A percentile compares a stretch with the other conserved stretches of the same genome.
phyloP scores from a whole-genome alignment of 2,113 vertebrate genomes.

The Chionis minor region DNA sequence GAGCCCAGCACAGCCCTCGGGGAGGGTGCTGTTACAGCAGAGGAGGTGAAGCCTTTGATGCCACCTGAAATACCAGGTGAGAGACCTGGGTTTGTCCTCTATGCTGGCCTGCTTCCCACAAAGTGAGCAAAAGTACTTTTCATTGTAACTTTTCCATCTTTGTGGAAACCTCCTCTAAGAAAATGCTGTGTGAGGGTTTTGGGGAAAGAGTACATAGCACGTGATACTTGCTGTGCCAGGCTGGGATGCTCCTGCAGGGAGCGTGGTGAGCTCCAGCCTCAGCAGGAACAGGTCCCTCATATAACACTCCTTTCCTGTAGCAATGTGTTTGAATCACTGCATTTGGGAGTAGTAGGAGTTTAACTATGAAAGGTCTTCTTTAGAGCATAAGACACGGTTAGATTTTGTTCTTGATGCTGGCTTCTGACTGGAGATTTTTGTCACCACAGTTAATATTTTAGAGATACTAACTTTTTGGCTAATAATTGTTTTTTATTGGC shows the following conservation, averaged over 20 bases:
- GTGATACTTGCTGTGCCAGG: background rate
- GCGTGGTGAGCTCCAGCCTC: background rate
- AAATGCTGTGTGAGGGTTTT: background rate
- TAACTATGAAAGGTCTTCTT: background rate
- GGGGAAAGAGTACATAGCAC: background rate
- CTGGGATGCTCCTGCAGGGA: background rate
- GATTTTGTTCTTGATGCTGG: background rate
- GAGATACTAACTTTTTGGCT: background rate
- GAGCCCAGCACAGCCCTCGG: background rate
- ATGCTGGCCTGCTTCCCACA: background rate
- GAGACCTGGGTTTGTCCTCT: background rate
- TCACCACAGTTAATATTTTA: background rate
- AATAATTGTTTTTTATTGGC: background rate
- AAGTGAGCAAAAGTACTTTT: background rate
- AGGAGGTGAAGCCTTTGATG: background rate
- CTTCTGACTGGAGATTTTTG: background rate
- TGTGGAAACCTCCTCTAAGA: background rate
- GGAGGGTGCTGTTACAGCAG: background rate
- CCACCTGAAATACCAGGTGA: background rate
- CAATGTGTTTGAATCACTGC: background rate
- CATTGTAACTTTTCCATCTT: background rate
- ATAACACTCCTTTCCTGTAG: background rate
- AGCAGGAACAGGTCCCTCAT: background rate
- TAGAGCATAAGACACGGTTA: background rate
- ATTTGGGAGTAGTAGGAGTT: background rate